Conservation (phyloP, 2,797 vertebrate genomes). For the Lagorchestes hirsutus region DNA sequence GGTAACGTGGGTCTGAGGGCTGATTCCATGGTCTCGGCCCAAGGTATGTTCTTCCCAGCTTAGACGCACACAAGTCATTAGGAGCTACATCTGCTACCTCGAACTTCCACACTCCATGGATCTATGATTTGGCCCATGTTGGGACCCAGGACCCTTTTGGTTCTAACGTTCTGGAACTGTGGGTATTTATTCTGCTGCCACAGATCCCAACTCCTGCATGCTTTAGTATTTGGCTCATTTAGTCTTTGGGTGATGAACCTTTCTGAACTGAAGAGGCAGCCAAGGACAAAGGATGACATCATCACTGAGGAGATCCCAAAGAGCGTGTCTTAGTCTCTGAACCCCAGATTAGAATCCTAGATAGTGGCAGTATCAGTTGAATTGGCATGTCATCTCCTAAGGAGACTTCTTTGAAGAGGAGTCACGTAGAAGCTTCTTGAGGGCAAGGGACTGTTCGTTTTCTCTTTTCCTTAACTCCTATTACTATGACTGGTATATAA, state of each 20-base stretch:
- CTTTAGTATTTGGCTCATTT: background rate
- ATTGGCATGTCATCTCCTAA: background rate
- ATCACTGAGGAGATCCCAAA: background rate
- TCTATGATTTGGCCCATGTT: background rate
- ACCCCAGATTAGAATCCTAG: background rate
- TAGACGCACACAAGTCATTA: background rate
- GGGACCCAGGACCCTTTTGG: background rate
- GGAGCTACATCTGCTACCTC: background rate
- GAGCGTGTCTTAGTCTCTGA: background rate
- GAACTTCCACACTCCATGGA: background rate
- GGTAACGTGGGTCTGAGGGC: background rate
- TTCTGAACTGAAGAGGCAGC: background rate
- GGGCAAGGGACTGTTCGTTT: background rate
- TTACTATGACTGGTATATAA: background rate
- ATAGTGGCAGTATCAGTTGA: background rate
- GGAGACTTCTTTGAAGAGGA: background rate
- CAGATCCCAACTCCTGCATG: background rate
- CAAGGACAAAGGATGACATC: background rate
- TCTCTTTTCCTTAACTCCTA: background rate
- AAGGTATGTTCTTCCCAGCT: background rate
- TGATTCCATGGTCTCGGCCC: background rate
- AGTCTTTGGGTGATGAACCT: background rate
- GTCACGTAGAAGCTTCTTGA: background rate
- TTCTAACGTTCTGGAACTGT: background rate
- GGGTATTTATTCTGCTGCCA: background rate